Percentiles rank a stretch among this genome's conserved stretches.
phyloP scores from a whole-genome alignment of 1,140 invertebrate genomes.

The Euura saliciscinereae region DNA sequence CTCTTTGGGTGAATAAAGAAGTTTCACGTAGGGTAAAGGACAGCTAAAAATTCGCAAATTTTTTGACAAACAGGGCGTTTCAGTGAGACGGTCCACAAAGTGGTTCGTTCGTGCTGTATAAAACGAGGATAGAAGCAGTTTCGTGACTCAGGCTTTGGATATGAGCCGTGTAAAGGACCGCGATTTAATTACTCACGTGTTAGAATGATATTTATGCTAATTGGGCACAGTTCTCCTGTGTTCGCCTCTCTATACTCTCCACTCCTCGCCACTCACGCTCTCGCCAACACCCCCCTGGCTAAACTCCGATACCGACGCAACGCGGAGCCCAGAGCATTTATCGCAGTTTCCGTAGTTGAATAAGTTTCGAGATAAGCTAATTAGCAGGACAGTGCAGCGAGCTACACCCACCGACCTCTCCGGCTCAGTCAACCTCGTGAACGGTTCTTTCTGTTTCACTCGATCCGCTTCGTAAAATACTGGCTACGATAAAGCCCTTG shows the following conservation, averaged over 20 bases:
- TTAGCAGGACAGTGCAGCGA: not conserved
- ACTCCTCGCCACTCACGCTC: not conserved
- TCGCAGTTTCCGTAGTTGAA: constrained; percentile 2
- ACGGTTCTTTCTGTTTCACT: not conserved
- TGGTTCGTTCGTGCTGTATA: not conserved
- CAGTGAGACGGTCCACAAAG: not conserved
- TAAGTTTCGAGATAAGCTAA: constrained; percentile 3
- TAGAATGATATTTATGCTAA: constrained; percentile 7
- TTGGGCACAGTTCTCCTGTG: not conserved
- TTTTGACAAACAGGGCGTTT: not conserved
- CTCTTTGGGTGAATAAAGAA: not conserved
- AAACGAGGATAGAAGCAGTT: not conserved
- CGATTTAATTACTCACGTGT: constrained; percentile 1
- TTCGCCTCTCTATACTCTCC: not conserved
- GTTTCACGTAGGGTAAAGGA: not conserved
- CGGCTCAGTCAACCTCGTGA: not conserved
- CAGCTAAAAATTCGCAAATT: not conserved
- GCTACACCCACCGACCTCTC: not conserved
- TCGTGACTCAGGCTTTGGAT: not conserved
- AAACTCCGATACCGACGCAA: not conserved
- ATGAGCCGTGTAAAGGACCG: not conserved
- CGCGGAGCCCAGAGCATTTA: not conserved
- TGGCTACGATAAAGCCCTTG: not conserved
- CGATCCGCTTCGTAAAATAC: not conserved
- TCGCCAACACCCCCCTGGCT: not conserved